These are phyloP conservation scores for Platycercus adscitus DNA, from an alignment of 2,113 vertebrate genomes.

Conservation along the genomic window DNA sequence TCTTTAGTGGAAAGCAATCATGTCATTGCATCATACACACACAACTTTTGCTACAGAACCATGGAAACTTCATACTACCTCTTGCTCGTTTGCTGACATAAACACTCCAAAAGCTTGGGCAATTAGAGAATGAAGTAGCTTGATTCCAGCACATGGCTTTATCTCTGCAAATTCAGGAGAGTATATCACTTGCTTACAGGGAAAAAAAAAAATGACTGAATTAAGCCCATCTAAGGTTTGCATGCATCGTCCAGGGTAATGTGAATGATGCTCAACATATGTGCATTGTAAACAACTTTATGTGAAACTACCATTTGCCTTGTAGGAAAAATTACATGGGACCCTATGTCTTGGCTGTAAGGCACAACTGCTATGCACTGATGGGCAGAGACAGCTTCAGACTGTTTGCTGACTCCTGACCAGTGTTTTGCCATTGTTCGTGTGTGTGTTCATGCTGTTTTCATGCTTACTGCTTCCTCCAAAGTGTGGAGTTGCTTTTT, in stretches of 20 bases:
- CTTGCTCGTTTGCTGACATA: background rate
- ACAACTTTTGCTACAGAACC: background rate
- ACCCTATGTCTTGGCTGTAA: background rate
- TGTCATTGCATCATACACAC: fast-evolving
- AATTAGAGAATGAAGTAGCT: background rate
- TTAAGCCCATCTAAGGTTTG: background rate
- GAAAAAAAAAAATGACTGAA: background rate
- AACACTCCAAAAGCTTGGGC: background rate
- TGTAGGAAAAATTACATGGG: background rate
- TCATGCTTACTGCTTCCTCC: background rate
- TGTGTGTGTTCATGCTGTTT: background rate
- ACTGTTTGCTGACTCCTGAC: background rate
- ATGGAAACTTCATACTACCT: background rate
- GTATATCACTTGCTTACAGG: fast-evolving
- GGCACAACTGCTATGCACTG: background rate
- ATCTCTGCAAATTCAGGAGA: background rate
- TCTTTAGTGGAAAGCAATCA: background rate
- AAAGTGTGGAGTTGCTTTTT: background rate
- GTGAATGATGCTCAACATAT: background rate
- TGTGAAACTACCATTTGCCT: background rate
- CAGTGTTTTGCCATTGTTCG: background rate
- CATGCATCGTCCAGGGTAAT: background rate
- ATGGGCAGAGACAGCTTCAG: background rate
- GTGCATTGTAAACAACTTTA: background rate
- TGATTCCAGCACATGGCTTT: background rate